Base-by-base conservation (phyloP, 2,888 invertebrate species). In the Nymphalis polychloros region DNA sequence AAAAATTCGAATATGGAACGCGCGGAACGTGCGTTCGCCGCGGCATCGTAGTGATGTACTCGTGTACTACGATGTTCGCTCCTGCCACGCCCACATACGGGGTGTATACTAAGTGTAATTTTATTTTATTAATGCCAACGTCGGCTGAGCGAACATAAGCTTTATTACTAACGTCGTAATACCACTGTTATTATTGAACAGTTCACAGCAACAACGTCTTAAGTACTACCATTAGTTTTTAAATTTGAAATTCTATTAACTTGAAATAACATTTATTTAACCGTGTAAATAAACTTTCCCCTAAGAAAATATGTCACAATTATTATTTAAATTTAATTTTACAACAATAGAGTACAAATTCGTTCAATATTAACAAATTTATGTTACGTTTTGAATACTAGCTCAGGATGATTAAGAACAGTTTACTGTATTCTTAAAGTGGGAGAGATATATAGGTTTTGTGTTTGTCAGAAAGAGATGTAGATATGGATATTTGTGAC, bases 1-100 rank as follows among this genome's bases (percentile, higher is more conserved):
- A 31, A 59, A 57, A 65, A 62, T 72, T 70, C 47, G 66, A 71
- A 68, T 64, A 75, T 70, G 72, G 75, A 78, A 77, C 80, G 74
- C 75, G 71, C 72, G 73, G 75, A 77, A 76, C 86, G 87, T 86
- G 81, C 80, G 80, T 73, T 75, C 84, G 73, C 75, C 74, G 75
- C 82, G 82, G 78, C 79, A 76, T 78, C 75, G 80, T 78, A 80
- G 81, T 82, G 84, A 80, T 78, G 74, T 79, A 89, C 87, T 88
- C 84, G 74, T 73, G 70, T 72, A 27, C 27, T 63, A 70, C 72
- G 77, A 52, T 52, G 52, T 23, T 76, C 72, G 76, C 75, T 76
- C 75, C 77, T 73, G 85, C 87, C 90, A 85, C 91, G 91, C 91
- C 92, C 84, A 81, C 87, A 83, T 87, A 88, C 84, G 87, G 91